A percentile compares a stretch with the other conserved stretches of the same genome.
Evolutionary conservation across 2,888 invertebrate genomes (phyloP).

Genomic region (Buathra laborator): DNA sequence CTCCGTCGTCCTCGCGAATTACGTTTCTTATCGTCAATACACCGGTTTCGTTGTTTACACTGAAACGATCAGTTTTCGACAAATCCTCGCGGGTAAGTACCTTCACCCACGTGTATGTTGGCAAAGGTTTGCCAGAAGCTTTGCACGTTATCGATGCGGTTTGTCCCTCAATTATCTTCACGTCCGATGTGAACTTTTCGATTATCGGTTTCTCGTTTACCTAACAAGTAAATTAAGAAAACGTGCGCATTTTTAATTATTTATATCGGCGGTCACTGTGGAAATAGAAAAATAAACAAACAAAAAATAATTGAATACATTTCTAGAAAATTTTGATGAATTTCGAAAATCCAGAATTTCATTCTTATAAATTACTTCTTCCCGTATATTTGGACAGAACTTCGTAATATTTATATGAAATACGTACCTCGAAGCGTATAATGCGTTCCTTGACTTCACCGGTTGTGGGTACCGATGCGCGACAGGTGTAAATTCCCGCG

Average conservation of each 20-base stretch:
- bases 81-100: conserved; percentile 90
- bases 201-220: conserved; percentile 92
- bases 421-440: conserved; percentile 91
- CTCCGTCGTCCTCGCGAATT: conserved; percentile 92
- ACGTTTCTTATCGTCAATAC: conserved; percentile 91
- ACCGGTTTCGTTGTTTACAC: conserved; percentile 90
- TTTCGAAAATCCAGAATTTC: no score
- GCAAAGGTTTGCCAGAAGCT: conserved; percentile 94
- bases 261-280: no score
- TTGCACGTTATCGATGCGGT: conserved; percentile 91
- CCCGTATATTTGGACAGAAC: no score
- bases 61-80: conserved; percentile 89
- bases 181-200: conserved; percentile 87
- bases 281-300: neutral
- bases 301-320: no score
- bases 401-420: neutral
- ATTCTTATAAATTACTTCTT: no score
- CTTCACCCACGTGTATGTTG: conserved; percentile 94
- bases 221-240: conserved; percentile 81
- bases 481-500: conserved; percentile 94
- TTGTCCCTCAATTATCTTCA: conserved; percentile 93
- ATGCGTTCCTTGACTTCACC: conserved; percentile 92
- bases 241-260: no score
- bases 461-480: conserved; percentile 93
- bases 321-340: no score